Evolutionary conservation across 2,888 invertebrate species (phyloP).

Genomic region (Agrilus mali): DNA sequence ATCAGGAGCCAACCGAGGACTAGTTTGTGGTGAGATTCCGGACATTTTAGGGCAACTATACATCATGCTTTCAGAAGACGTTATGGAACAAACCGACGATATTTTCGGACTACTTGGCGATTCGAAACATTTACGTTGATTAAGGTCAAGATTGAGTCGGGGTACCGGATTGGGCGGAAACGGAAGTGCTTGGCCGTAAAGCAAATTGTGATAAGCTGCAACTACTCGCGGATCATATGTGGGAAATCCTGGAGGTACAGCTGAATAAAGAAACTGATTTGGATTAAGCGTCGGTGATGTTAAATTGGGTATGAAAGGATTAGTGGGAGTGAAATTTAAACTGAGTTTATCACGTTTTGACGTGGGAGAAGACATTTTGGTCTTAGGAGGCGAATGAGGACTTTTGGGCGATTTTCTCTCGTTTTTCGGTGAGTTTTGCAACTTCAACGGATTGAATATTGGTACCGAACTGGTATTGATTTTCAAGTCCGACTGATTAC

Average conservation of each 20-base stretch:
- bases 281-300: slow-evolving; percentile 30
- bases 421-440: slow-evolving; percentile 27
- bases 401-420: slow-evolving; percentile 29
- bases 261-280: slow-evolving; percentile 29
- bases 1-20: too few species aligned
- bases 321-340: slow-evolving; percentile 31
- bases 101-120: slow-evolving; percentile 13
- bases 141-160: slow-evolving; percentile 16
- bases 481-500: slow-evolving; percentile 21
- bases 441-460: slow-evolving; percentile 32
- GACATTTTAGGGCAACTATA: too few species aligned
- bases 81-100: neutral
- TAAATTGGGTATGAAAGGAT: slow-evolving; percentile 33
- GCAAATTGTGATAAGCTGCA: slow-evolving; percentile 29
- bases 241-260: slow-evolving; percentile 26
- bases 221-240: slow-evolving; percentile 31
- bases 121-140: slow-evolving; percentile 22
- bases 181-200: slow-evolving; percentile 23
- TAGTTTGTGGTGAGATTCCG: too few species aligned
- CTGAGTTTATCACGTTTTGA: slow-evolving; percentile 23
- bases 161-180: slow-evolving; percentile 20
- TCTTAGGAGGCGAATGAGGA: slow-evolving; percentile 27
- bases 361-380: slow-evolving; percentile 16
- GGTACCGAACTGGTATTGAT: slow-evolving; percentile 35
- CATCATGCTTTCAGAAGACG: too few species aligned